Percentiles rank a stretch among this genome's conserved stretches.
Evolutionary conservation across 2,888 invertebrate genomes (phyloP).

Genomic region (Tortrix viridana): DNA sequence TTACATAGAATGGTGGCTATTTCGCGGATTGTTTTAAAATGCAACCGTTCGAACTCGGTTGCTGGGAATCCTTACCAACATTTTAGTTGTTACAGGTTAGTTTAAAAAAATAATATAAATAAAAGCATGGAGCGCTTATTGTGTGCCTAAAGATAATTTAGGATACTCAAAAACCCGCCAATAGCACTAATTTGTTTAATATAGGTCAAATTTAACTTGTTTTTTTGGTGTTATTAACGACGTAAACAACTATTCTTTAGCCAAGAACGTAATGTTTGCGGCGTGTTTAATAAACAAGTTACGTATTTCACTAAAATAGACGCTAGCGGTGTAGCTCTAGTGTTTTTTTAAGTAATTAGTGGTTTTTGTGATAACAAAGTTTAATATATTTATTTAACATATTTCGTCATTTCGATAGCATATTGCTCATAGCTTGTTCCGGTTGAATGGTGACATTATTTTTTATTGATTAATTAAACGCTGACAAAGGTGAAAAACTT

Average conservation of each 20-base stretch:
- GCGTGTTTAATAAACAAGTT: slow-evolving; percentile 20
- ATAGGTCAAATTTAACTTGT: neutral
- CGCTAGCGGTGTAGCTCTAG: neutral
- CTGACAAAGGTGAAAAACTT: too few relatives aligned
- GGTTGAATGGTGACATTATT: too few relatives aligned
- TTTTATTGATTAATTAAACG: too few relatives aligned
- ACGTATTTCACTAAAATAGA: slow-evolving; percentile 30
- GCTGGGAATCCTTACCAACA: slow-evolving; percentile 49
- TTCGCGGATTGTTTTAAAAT: slow-evolving; percentile 53
- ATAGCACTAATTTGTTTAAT: too few relatives aligned
- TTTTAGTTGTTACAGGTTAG: slow-evolving; percentile 53
- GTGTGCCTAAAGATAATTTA: too few relatives aligned
- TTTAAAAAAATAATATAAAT: slow-evolving; percentile 7
- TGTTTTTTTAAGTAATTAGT: too few relatives aligned
- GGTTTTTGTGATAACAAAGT: too few relatives aligned
- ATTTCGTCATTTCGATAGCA: too few relatives aligned
- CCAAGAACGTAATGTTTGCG: slow-evolving; percentile 23
- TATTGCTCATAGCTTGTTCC: too few relatives aligned
- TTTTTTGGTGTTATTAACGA: neutral
- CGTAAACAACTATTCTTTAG: slow-evolving; percentile 9
- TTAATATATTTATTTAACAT: too few relatives aligned
- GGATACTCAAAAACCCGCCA: too few relatives aligned
- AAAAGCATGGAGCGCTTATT: too few relatives aligned
- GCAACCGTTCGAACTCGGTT: slow-evolving; percentile 51
- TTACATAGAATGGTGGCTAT: slow-evolving; percentile 55